These are phyloP conservation scores for Gorsachius magnificus DNA, from an alignment of 2,797 vertebrate genomes.

Conservation along the genomic window DNA sequence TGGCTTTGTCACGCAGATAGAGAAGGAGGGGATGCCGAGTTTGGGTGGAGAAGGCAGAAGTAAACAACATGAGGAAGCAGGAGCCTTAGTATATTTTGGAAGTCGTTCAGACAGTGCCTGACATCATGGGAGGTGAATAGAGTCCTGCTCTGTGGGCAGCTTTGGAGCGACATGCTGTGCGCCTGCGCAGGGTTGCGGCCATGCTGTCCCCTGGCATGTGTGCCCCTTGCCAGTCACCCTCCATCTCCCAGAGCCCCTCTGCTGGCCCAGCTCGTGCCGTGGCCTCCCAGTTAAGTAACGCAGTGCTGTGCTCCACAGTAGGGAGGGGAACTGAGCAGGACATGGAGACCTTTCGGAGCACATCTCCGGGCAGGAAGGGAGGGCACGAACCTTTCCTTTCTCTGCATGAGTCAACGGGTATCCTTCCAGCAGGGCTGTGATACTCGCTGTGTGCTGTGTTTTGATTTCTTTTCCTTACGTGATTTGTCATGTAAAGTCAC, in stretches of 20 bases:
- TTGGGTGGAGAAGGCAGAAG: not conserved
- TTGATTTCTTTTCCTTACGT: not conserved
- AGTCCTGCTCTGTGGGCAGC: not conserved
- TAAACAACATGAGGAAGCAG: not conserved
- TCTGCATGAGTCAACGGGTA: not conserved
- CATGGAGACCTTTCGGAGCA: not conserved
- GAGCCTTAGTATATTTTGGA: not conserved
- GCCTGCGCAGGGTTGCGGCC: accelerated
- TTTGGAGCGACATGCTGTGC: not conserved
- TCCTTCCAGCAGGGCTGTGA: slow-evolving; percentile 1
- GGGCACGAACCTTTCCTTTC: slow-evolving; percentile 33
- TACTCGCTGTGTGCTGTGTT: not conserved
- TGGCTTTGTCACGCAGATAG: not conserved
- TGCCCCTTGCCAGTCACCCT: not conserved
- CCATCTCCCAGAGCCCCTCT: not conserved
- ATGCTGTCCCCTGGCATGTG: not conserved
- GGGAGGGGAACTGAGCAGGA: not conserved
- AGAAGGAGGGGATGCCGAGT: not conserved
- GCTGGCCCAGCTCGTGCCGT: not conserved
- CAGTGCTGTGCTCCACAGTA: accelerated
- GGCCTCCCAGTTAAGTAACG: not conserved
- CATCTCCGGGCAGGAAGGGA: not conserved
- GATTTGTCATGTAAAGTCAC: not conserved
- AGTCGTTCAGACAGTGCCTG: not conserved
- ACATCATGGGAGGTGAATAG: not conserved